Percentiles rank a stretch among this genome's conserved stretches.
Conservation (phyloP, 2,113 vertebrate species). For the Sebastes schlegelii region DNA sequence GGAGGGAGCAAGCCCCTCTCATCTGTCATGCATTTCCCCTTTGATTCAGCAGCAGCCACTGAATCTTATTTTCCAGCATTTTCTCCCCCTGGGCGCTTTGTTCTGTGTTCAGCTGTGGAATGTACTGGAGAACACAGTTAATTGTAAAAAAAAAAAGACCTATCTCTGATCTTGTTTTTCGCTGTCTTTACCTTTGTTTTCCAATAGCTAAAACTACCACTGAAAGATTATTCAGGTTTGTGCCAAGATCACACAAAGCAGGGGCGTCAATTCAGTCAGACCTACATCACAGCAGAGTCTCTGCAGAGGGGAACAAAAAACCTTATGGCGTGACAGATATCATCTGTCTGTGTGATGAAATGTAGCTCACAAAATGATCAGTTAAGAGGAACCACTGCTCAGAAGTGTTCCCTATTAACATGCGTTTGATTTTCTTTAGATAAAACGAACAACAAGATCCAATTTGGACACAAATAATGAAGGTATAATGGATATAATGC, state of each 20-base stretch:
- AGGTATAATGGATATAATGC: background rate
- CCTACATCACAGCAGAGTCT: conserved; percentile 8
- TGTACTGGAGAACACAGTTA: conserved; percentile 53
- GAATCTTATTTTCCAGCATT: conserved; percentile 79
- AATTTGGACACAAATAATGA: background rate
- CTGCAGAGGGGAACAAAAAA: conserved; percentile 3
- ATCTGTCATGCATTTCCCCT: conserved; percentile 84
- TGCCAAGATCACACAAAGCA: conserved; percentile 38
- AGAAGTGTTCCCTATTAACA: background rate
- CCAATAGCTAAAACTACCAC: background rate
- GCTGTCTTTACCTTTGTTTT: conserved; percentile 13
- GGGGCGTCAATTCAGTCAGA: conserved; percentile 9
- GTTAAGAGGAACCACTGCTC: background rate
- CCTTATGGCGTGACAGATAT: background rate
- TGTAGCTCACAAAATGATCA: conserved; percentile 6
- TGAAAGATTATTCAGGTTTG: conserved; percentile 19
- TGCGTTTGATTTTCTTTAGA: background rate
- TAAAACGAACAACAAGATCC: background rate
- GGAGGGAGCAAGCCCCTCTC: conserved; percentile 76
- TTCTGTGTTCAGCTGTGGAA: conserved; percentile 73
- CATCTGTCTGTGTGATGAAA: conserved; percentile 12
- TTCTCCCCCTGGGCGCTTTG: conserved; percentile 70
- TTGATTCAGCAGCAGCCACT: conserved; percentile 81
- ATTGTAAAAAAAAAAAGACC: conserved; percentile 40
- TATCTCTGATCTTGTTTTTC: conserved; percentile 48